Conservation (phyloP, 2,888 invertebrate species). For the Herminia tarsipennalis region DNA sequence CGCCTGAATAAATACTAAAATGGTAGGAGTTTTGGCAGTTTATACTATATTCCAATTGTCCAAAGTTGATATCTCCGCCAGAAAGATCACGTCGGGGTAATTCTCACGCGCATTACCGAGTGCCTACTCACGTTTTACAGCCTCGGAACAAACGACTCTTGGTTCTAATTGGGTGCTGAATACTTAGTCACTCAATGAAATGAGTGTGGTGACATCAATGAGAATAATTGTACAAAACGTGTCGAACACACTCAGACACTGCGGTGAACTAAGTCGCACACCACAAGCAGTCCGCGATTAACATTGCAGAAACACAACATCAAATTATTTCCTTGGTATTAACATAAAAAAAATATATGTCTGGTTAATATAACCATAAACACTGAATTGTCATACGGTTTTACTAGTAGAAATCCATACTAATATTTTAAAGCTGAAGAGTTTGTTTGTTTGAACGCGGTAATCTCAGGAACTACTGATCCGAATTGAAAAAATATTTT, state of each 20-base stretch:
- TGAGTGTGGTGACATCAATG: constrained; percentile 61
- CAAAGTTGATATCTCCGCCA: neutral
- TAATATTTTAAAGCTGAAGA: too few species aligned
- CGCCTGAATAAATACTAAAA: neutral
- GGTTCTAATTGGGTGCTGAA: constrained; percentile 9
- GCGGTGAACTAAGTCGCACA: constrained; percentile 12
- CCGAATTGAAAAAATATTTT: too few species aligned
- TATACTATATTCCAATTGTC: neutral
- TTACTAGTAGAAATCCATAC: too few species aligned
- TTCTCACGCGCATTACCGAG: constrained; percentile 23
- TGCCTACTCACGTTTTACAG: constrained; percentile 13
- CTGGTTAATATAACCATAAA: too few species aligned
- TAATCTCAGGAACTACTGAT: too few species aligned
- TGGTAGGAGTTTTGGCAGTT: neutral
- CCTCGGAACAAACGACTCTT: constrained; percentile 9
- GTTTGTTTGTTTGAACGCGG: too few species aligned
- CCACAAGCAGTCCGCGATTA: too few species aligned
- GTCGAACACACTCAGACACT: constrained; percentile 8
- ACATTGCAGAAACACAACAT: too few species aligned
- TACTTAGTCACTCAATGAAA: constrained; percentile 45
- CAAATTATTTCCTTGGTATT: too few species aligned
- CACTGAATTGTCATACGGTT: too few species aligned
- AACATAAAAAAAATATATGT: too few species aligned
- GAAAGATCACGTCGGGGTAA: neutral
- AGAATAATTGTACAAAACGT: constrained; percentile 34